phyloP scores from a whole-genome alignment of 1,140 invertebrate species.

The Neuroterus valhalla region DNA sequence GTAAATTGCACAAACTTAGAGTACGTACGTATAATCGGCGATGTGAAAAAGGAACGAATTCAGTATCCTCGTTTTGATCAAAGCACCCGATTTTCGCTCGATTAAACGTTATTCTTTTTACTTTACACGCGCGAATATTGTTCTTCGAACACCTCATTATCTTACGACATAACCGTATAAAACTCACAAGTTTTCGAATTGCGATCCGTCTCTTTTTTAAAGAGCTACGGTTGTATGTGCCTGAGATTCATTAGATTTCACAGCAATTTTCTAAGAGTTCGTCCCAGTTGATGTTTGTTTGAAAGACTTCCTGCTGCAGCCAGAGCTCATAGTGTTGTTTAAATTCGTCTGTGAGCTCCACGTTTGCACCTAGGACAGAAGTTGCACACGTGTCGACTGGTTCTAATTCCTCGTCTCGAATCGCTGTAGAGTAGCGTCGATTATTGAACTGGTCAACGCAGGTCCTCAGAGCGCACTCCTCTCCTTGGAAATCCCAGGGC shows the following conservation, averaged over 20 bases:
- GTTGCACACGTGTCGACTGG: slow-evolving; percentile 91
- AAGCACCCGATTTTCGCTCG: neutral
- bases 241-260: slow-evolving; percentile 45
- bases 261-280: slow-evolving; percentile 70
- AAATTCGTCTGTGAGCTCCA: slow-evolving; percentile 95
- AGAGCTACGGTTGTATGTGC: neutral
- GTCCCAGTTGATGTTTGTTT: slow-evolving; percentile 88
- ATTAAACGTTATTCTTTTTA: neutral
- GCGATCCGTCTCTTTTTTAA: neutral
- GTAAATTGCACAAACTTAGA: slow-evolving; percentile 28
- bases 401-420: slow-evolving; percentile 82
- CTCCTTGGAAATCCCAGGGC: slow-evolving; percentile 99
- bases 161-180: neutral
- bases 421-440: slow-evolving; percentile 84
- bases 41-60: neutral
- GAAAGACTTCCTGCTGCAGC: slow-evolving; percentile 97
- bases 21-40: slow-evolving; percentile 2
- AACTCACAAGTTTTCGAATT: neutral
- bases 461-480: slow-evolving; percentile 94
- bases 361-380: slow-evolving; percentile 85
- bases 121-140: neutral
- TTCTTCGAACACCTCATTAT: neutral
- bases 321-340: slow-evolving; percentile 97
- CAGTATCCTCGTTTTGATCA: slow-evolving; percentile 10
- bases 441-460: slow-evolving; percentile 97